Conservation (phyloP, 2,888 invertebrate genomes). For the Cloeon dipterum region DNA sequence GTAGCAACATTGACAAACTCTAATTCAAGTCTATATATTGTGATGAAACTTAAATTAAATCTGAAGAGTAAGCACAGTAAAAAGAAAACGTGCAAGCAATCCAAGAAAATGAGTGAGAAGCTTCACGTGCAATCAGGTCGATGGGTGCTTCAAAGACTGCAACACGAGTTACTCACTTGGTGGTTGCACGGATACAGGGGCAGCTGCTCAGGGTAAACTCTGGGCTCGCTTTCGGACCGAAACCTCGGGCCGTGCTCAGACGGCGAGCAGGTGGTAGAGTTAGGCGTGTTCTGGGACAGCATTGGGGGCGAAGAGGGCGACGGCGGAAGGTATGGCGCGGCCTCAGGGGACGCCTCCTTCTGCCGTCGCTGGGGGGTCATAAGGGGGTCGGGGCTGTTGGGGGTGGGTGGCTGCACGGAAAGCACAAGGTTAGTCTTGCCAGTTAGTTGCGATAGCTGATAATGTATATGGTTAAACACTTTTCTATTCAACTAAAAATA, state of each 20-base stretch:
- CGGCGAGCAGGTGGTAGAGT: not conserved
- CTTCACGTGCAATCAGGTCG: too few relatives aligned
- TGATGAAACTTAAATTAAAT: too few relatives aligned
- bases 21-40: too few relatives aligned
- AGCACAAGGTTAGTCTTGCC: too few relatives aligned
- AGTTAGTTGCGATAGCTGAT: too few relatives aligned
- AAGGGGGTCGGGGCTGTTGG: not conserved
- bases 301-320: not conserved
- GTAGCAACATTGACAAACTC: too few relatives aligned
- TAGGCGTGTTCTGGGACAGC: not conserved
- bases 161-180: not conserved
- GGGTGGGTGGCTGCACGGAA: not conserved
- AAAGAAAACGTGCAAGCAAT: too few relatives aligned
- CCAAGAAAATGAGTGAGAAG: too few relatives aligned
- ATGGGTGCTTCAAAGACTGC: too few relatives aligned
- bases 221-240: not conserved
- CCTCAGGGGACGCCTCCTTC: not conserved
- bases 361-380: not conserved
- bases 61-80: too few relatives aligned
- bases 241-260: not conserved
- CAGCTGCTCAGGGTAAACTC: not conserved
- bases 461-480: too few relatives aligned
- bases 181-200: not conserved
- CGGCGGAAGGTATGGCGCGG: not conserved
- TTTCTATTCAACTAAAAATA: too few relatives aligned